These are phyloP conservation scores for Hylaeus anthracinus DNA, from an alignment of 1,140 invertebrate species.

Conservation along the genomic window DNA sequence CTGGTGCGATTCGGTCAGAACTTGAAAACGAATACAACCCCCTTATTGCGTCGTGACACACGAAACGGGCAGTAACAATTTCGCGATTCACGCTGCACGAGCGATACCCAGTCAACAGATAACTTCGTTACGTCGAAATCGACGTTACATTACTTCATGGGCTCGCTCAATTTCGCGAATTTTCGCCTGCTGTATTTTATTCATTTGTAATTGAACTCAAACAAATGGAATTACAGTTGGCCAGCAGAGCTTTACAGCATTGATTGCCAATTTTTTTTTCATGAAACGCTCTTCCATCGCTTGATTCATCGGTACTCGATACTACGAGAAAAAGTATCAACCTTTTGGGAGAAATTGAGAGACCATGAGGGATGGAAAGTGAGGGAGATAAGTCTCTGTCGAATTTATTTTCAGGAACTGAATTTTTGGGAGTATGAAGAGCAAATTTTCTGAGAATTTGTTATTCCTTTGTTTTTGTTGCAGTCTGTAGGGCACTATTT, in stretches of 20 bases:
- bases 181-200: constrained; percentile 10
- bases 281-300: neutral
- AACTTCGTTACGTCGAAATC: constrained; percentile 8
- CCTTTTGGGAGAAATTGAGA: neutral
- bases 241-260: neutral
- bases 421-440: too few relatives aligned
- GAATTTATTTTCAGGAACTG: too few relatives aligned
- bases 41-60: neutral
- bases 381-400: neutral
- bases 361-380: neutral
- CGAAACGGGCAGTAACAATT: neutral
- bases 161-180: constrained; percentile 2
- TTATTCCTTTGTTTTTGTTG: too few relatives aligned
- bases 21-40: neutral
- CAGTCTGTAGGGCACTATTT: too few relatives aligned
- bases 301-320: neutral
- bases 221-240: neutral
- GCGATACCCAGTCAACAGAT: neutral
- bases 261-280: constrained; percentile 18
- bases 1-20: neutral
- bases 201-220: neutral
- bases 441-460: too few relatives aligned
- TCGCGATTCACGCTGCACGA: constrained; percentile 7
- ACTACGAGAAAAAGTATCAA: neutral
- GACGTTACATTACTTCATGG: neutral